Base-by-base conservation (phyloP, 2,888 invertebrate genomes). In the Drosophila prolongata region DNA sequence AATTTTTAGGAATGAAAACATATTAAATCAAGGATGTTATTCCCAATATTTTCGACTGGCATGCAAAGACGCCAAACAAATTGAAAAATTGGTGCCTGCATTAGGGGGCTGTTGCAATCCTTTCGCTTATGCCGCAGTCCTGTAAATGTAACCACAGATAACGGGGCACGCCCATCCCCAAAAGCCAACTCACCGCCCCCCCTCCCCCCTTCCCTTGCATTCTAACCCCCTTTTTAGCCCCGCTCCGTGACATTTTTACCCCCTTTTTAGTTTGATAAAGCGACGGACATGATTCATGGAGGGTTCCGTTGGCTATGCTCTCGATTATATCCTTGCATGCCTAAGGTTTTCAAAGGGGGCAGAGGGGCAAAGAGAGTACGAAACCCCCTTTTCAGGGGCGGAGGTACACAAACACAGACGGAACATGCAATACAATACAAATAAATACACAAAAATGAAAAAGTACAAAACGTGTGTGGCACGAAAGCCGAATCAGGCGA, bases 21-120 rank as follows among this genome's bases (percentile, higher is more conserved):
- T 6, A 49, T 62, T 44, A 44, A 35, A 46, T 46, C 44, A 37
- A 24, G 16, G 14, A 35, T 24, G 34, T 46, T 61, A 46, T 35
- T 30, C 61, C 40, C 47, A 64, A 64, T 44, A 52, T 64, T 66
- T 46, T 46, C 24, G 30, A 10, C 24, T 46, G 67, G 67, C 65
- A 42, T 66, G 65, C 68, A 47, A 65, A 16, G 43, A 35, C 34
- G 27, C 70, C 76, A 68, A 70, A 82, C 86, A 83, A 81, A 81
- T 81, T 87, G 87, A 87, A 87, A 81, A 81, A 87, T 87, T 81
- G 87, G 80, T 78, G 75, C 77, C 84, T 75, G 66, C 66, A 67
- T 75, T 79, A 60, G 34, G 10, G 49, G 46, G 30, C 6, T 1
- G 14, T 11, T 9, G 10, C 30, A 47, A 16, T 30, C 47, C 47